Base-by-base conservation (phyloP, 2,797 vertebrate genomes). In the Gouania willdenowi region DNA sequence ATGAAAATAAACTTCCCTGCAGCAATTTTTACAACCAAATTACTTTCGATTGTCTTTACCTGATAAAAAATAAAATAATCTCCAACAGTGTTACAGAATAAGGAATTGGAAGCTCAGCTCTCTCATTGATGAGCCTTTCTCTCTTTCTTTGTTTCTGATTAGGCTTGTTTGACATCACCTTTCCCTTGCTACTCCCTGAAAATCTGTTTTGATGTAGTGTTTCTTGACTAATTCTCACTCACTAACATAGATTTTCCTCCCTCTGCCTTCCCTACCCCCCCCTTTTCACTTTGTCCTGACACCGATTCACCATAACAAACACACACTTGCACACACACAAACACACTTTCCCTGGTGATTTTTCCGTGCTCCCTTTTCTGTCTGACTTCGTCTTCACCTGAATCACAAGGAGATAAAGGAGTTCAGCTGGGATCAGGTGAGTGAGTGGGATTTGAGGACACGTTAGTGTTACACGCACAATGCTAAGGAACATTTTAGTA, bases 361-460 rank as follows among this genome's bases (percentile, higher is more conserved):
- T 55, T 16, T 35, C 50, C 72, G 37, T 40, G 37, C 30, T 60
- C 41, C 71, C 52, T 24, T 61, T 34, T 76, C 40, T 66, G 60
- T 71, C 31, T 33, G 42, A 13, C 37, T 34, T 26, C 50, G 19
- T 51, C 40, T 47, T 35, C 61, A 19, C 34, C 41, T 35, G 41
- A 44, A 30, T 64, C 56, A 39, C 31, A 82, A 88, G 86, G 86
- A 88, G 75, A 80, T 82, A 71, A 88, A 87, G 53, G 86, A 88
- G 75, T 87, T 88, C 77, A 88, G 86, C 71, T 88, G 86, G 86
- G 86, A 88, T 52, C 86, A 88, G 83, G 86, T 88, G 43, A 75
- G 83, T 53, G 16, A 17, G 4, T 37, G 16, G 15, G 6, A 19
- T 7, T 8, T 4, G 17, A 19, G 24, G 14, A 19, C 12, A 17